Conservation (phyloP, 2,888 invertebrate species). For the Prosapia bicincta region DNA sequence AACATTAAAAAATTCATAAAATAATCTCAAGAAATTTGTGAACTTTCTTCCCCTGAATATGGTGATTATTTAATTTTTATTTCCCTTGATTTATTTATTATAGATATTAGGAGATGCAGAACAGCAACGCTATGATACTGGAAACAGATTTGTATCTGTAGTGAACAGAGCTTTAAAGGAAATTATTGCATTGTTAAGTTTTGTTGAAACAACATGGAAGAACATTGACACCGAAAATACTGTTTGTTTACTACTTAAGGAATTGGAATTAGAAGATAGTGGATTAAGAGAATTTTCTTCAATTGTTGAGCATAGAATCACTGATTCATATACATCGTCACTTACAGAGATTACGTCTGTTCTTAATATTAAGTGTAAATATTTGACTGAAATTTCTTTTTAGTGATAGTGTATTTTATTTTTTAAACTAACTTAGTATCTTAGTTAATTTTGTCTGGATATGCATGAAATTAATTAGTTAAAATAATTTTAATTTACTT, state of each 20-base stretch:
- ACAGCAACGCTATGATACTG: background rate
- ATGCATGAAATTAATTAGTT: no score
- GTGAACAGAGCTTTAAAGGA: background rate
- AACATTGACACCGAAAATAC: background rate
- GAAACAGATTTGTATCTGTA: background rate
- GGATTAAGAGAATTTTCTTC: background rate
- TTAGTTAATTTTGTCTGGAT: no score
- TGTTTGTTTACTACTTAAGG: background rate
- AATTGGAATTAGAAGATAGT: background rate
- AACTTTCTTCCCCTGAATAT: no score
- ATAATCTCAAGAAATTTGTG: no score
- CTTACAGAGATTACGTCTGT: background rate
- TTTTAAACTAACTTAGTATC: no score
- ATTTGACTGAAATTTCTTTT: background rate
- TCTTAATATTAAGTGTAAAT: background rate
- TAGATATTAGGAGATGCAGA: background rate
- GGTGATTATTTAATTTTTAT: no score
- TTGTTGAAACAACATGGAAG: background rate
- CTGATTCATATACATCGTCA: background rate
- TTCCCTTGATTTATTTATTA: no score
- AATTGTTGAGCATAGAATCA: background rate
- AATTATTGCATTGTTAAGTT: background rate
- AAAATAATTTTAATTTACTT: no score
- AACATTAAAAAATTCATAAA: no score
- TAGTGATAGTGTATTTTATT: background rate